Conservation (phyloP, 2,888 invertebrate species). For the Tenthredo scrophulariae region DNA sequence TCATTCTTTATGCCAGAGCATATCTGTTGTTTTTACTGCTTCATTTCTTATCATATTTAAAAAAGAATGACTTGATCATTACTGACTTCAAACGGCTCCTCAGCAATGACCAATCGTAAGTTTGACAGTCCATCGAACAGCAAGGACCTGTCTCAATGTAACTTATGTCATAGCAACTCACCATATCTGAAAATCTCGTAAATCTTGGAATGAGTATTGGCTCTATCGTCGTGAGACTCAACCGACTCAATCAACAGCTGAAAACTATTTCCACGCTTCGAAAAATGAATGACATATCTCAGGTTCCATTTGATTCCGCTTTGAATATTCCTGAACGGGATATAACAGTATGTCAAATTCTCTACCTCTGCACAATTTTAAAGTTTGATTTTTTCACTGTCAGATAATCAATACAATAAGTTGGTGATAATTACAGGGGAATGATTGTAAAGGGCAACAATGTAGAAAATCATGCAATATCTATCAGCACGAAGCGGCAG, state of each 20-base stretch:
- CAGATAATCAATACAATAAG: background rate
- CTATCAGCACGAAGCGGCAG: conserved; percentile 24
- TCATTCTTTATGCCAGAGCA: conserved; percentile 27
- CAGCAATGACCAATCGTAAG: background rate
- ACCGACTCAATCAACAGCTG: conserved; percentile 60
- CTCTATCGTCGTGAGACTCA: conserved; percentile 60
- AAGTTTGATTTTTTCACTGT: background rate
- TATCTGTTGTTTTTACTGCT: conserved; percentile 29
- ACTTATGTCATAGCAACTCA: conserved; percentile 9
- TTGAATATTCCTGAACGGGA: conserved; percentile 50
- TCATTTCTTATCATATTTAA: conserved; percentile 6
- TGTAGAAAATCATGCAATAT: conserved; percentile 32
- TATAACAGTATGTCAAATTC: conserved; percentile 13
- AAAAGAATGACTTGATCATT: conserved; percentile 9
- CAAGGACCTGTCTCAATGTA: conserved; percentile 9
- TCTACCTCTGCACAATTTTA: background rate
- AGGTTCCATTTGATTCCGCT: conserved; percentile 26
- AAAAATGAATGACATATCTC: conserved; percentile 51
- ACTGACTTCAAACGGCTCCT: conserved; percentile 29
- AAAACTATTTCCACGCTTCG: conserved; percentile 59
- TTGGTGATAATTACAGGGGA: conserved; percentile 24
- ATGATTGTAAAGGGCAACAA: conserved; percentile 20
- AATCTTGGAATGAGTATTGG: conserved; percentile 60
- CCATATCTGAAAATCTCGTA: conserved; percentile 30
- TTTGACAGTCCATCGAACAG: conserved; percentile 38